A percentile compares a stretch with the other conserved stretches of the same genome.
These are phyloP conservation scores for Orthosia gracilis DNA, from an alignment of 2,888 invertebrate species.

Conservation along the genomic window DNA sequence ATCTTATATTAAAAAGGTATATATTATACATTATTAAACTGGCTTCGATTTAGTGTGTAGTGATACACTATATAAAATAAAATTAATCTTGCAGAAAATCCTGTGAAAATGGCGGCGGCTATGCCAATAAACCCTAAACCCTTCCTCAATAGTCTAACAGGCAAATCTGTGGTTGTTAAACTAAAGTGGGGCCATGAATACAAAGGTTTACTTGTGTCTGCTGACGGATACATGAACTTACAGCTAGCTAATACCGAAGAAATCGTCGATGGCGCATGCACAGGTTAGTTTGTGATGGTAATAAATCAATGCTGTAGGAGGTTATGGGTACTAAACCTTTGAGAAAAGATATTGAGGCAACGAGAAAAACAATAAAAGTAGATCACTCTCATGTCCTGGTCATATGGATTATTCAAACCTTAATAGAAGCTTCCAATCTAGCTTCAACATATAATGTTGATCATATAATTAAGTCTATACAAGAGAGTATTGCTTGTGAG, in stretches of 20 bases:
- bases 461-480: too few relatives aligned
- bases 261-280: conserved; percentile 97
- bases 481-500: background rate
- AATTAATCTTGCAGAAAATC: conserved; percentile 58
- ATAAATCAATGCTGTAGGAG: conserved; percentile 9
- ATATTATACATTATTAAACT: background rate
- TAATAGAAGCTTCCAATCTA: background rate
- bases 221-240: conserved; percentile 99
- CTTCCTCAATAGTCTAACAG: conserved; percentile 99
- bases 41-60: background rate
- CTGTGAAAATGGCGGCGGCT: conserved; percentile 93
- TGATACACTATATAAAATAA: background rate
- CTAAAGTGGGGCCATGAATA: conserved; percentile 99
- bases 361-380: background rate
- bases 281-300: conserved; percentile 91
- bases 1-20: conserved; percentile 34
- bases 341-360: background rate
- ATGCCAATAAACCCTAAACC: conserved; percentile 99
- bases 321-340: too few relatives aligned
- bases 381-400: background rate
- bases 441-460: too few relatives aligned
- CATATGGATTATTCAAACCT: background rate
- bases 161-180: conserved; percentile 99
- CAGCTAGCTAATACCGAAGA: conserved; percentile 99
- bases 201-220: conserved; percentile 99